A percentile compares a stretch with the other conserved stretches of the same genome.
phyloP scores from a whole-genome alignment of 2,113 vertebrate genomes.

The Sitta europaea region DNA sequence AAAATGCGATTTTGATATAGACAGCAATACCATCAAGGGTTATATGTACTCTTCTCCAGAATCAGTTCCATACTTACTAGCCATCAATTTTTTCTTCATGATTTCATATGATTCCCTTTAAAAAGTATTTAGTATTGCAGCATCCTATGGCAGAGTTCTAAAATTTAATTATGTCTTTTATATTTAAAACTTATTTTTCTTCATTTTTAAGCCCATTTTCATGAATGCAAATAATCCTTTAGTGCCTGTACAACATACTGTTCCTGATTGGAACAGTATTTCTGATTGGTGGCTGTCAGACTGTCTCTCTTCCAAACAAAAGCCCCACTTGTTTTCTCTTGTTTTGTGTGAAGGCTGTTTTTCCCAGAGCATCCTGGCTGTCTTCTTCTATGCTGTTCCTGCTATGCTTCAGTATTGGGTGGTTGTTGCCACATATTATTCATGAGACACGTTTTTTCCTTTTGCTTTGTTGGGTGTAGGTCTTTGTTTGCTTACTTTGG shows the following conservation, averaged over 20 bases:
- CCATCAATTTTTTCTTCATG: neutral
- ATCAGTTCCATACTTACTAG: neutral
- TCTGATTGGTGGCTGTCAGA: neutral
- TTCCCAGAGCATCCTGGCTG: neutral
- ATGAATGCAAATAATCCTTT: neutral
- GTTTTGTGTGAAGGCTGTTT: neutral
- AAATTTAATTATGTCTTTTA: neutral
- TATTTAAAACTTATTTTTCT: neutral
- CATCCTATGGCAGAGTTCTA: neutral
- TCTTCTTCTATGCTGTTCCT: neutral
- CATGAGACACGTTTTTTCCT: neutral
- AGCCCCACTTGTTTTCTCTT: neutral
- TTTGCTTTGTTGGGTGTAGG: neutral
- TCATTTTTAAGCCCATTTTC: neutral
- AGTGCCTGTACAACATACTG: accelerated
- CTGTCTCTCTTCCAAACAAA: neutral
- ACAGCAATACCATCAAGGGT: neutral
- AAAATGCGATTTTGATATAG: neutral
- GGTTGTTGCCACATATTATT: neutral
- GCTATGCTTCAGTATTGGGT: neutral
- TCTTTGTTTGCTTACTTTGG: neutral
- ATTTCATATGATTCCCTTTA: neutral
- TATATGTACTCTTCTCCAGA: neutral
- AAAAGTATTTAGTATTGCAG: neutral
- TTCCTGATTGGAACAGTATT: neutral